Evolutionary conservation across 2,113 vertebrate genomes (phyloP).

Genomic region (Emydura subglobosa): DNA sequence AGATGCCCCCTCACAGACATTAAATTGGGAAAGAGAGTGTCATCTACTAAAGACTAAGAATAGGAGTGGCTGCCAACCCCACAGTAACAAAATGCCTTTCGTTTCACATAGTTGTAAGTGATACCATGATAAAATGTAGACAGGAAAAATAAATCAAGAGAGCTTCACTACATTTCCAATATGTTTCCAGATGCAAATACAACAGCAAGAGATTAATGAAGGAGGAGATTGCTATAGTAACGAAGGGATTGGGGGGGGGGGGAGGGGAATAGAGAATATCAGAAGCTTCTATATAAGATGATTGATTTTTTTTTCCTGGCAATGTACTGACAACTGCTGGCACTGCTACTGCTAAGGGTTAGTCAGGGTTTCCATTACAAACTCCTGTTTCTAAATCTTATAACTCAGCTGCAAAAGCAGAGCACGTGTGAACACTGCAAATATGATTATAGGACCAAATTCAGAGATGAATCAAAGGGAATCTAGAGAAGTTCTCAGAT

Average conservation of each 20-base stretch:
- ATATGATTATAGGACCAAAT: not conserved
- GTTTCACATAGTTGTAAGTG: not conserved
- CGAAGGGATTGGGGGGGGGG: slow-evolving; percentile 8
- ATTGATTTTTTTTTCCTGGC: slow-evolving; percentile 31
- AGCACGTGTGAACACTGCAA: not conserved
- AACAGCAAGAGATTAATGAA: not conserved
- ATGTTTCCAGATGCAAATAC: not conserved
- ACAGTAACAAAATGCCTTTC: not conserved
- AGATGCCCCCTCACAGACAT: accelerated
- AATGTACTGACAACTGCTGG: not conserved
- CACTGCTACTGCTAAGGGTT: slow-evolving; percentile 3
- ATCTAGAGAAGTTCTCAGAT: not conserved
- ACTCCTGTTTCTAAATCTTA: not conserved
- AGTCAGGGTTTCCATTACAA: slow-evolving; percentile 17
- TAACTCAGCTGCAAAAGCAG: not conserved
- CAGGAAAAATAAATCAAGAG: not conserved
- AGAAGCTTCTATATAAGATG: not conserved
- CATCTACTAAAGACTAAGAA: not conserved
- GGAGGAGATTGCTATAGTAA: slow-evolving; percentile 11
- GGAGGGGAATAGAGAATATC: slow-evolving; percentile 10
- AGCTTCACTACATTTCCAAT: not conserved
- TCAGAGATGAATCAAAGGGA: not conserved
- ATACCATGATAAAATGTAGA: not conserved
- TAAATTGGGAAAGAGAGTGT: not conserved
- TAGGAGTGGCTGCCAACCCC: not conserved